These are phyloP conservation scores for Stichodactyla mertensii DNA, from an alignment of 64 coral and sea anemone genomes.

Conservation along the genomic window DNA sequence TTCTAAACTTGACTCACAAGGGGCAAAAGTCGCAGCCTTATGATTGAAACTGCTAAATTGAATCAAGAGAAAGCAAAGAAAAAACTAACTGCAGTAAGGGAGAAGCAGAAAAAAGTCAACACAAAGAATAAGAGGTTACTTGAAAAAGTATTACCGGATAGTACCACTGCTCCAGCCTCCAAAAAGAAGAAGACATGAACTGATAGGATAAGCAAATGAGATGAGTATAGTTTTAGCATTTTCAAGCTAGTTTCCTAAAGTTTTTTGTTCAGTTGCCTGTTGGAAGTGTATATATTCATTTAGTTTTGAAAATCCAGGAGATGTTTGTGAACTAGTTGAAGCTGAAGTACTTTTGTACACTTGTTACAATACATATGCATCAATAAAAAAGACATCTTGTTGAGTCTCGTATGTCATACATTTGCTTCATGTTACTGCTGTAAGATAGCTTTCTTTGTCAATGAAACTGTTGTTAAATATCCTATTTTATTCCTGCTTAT, in stretches of 20 bases:
- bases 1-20: conserved; percentile 58
- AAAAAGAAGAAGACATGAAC: conserved; percentile 24
- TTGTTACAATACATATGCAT: conserved; percentile 3
- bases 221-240: neutral
- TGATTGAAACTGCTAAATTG: conserved; percentile 51
- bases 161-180: neutral
- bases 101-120: conserved; percentile 49
- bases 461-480: neutral
- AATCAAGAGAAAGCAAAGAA: conserved; percentile 51
- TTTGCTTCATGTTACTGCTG: neutral
- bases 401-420: neutral
- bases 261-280: neutral
- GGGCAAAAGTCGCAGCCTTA: conserved; percentile 27
- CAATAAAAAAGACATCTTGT: conserved; percentile 17
- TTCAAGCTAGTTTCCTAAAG: neutral
- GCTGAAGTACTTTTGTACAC: conserved; percentile 1
- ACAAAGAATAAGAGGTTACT: conserved; percentile 35
- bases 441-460: conserved; percentile 1
- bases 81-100: conserved; percentile 30
- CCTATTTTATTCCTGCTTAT: conserved; percentile 8
- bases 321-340: neutral
- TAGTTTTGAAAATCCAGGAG: neutral
- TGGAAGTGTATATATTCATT: neutral
- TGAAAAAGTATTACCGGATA: conserved; percentile 20
- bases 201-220: conserved; percentile 1